Percentiles rank a stretch among this genome's conserved stretches.
Evolutionary conservation across 1,140 invertebrate species (phyloP).

Genomic region (Listronotus oregonensis): DNA sequence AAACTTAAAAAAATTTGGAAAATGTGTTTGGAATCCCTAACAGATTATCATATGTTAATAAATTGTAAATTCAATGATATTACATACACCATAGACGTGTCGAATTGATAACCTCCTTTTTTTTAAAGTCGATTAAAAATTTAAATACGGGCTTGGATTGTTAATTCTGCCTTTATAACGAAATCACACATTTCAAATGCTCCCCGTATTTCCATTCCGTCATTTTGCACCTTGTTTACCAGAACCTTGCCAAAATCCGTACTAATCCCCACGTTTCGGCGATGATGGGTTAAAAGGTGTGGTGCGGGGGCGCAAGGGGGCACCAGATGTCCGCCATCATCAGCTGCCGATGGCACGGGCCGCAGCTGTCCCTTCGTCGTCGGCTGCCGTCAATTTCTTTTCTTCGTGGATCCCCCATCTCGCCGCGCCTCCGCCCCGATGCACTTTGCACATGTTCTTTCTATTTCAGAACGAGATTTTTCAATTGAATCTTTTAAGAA

Average conservation of each 20-base stretch:
- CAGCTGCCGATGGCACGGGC: slow-evolving; percentile 10
- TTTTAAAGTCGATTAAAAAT: no score
- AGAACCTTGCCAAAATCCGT: neutral
- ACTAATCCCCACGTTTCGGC: slow-evolving; percentile 1
- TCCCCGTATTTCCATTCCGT: slow-evolving; percentile 1
- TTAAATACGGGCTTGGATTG: no score
- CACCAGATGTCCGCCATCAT: neutral
- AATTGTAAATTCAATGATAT: no score
- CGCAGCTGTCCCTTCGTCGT: slow-evolving; percentile 3
- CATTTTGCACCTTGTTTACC: slow-evolving; percentile 5
- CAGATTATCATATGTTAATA: no score
- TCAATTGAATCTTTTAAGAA: neutral
- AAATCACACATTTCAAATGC: neutral
- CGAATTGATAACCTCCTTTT: no score
- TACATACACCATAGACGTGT: no score
- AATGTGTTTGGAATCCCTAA: no score
- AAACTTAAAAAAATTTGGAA: no score
- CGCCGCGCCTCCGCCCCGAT: neutral
- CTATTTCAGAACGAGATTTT: slow-evolving; percentile 3
- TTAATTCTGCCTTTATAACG: neutral
- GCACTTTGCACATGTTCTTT: slow-evolving; percentile 15
- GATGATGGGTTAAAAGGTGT: neutral
- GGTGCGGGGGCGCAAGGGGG: neutral
- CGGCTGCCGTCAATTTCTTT: neutral
- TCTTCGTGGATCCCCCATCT: neutral